These are phyloP conservation scores for Cygnus buccinator DNA, from an alignment of 2,113 vertebrate genomes.

Conservation along the genomic window DNA sequence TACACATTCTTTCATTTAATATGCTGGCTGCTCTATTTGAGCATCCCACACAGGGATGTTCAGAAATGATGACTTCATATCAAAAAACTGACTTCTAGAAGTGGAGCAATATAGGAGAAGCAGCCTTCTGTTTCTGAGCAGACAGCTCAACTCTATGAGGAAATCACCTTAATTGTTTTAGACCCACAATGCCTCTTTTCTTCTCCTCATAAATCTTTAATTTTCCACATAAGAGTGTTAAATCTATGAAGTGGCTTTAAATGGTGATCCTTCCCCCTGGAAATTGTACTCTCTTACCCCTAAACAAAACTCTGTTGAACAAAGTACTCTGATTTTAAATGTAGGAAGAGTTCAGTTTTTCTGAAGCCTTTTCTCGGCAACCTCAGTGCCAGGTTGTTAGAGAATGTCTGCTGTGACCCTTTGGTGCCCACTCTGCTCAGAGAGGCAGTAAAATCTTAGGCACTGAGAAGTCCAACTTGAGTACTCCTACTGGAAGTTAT, in stretches of 20 bases:
- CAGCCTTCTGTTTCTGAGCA: neutral
- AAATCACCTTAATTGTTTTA: constrained; percentile 8
- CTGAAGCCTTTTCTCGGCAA: neutral
- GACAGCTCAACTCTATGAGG: neutral
- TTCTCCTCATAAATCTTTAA: neutral
- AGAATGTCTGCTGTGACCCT: neutral
- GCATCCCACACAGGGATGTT: neutral
- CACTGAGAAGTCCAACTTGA: neutral
- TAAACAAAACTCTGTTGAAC: neutral
- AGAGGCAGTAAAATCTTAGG: neutral
- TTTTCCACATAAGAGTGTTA: neutral
- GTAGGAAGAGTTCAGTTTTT: neutral
- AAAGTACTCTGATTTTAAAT: neutral
- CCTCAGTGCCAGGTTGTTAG: neutral
- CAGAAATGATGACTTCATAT: neutral
- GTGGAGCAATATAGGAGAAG: neutral
- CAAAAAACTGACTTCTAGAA: neutral
- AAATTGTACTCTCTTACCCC: neutral
- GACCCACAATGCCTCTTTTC: neutral
- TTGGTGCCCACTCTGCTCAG: neutral
- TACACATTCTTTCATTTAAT: neutral
- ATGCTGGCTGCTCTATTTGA: neutral
- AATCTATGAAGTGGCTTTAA: neutral
- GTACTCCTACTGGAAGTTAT: neutral
- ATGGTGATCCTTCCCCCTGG: neutral